phyloP scores from a whole-genome alignment of 2,888 invertebrate species.

The Coecobrya sp. region DNA sequence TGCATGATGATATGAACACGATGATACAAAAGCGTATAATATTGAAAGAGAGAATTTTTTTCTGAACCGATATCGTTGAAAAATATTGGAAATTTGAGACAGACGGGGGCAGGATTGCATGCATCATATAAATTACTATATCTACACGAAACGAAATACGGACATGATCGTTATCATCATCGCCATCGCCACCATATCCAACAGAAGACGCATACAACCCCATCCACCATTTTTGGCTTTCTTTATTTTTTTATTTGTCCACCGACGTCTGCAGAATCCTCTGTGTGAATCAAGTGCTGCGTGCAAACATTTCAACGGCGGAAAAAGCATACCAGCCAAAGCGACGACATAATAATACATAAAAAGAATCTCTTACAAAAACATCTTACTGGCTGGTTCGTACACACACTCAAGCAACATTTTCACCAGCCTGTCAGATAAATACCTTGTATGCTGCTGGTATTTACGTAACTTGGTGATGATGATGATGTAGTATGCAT shows the following conservation, averaged over 20 bases:
- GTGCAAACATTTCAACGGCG: neutral
- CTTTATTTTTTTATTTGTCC: neutral
- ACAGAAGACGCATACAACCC: neutral
- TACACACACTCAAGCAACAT: too few relatives aligned
- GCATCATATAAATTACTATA: constrained; percentile 39
- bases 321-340: neutral
- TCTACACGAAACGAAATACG: neutral
- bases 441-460: neutral
- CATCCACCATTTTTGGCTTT: neutral
- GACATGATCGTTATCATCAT: too few relatives aligned
- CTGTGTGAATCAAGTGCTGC: neutral
- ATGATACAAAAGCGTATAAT: too few relatives aligned
- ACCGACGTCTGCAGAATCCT: neutral
- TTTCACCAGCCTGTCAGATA: neutral
- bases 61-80: constrained; percentile 4
- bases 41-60: too few relatives aligned
- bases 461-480: neutral
- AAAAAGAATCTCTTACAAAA: neutral
- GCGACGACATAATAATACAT: neutral
- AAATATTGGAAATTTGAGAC: constrained; percentile 18
- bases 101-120: constrained; percentile 30
- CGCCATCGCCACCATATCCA: neutral
- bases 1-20: too few relatives aligned
- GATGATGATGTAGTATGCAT: neutral
- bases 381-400: neutral